Base-by-base conservation (phyloP, 64 coral and sea anemone genomes). In the Acropora yongei region DNA sequence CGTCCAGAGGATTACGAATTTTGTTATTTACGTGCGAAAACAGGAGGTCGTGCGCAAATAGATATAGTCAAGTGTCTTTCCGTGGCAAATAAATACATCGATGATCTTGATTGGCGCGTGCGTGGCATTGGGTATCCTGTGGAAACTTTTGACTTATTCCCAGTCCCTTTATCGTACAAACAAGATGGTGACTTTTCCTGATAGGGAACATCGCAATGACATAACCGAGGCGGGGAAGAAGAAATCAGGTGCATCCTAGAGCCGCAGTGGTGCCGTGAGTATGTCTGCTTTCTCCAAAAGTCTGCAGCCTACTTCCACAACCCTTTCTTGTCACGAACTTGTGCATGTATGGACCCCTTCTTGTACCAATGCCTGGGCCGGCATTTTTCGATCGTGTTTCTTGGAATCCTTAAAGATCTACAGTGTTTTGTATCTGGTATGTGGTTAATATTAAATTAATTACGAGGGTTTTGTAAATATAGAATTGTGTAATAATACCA, bases 341-440 rank as follows among this genome's bases (percentile, higher is more conserved):
- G 76, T 75, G 1, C 91, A 93, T 58, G 71, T 76, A 18, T 93
- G 91, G 91, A 93, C 83, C 43, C 74, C 91, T 42, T 93, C 91
- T 79, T 93, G 91, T n/a, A 14, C 86, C 4, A 14, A 6, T 12
- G 83, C 72, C 1, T 20, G 72, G 0, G 84, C 65, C 0, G 79
- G 20, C 3, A 57, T 93, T 5, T 93, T 93, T 46, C 46, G 60
- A 13, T 79, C 91, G 1, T 65, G 84, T 41, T 71, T 93, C 39
- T 47, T 71, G 48, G 84, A 86, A 79, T 93, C 83, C 12, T 57
- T 93, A 6, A 86, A 80, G 39, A 93, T 93, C 13, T 93, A 93
- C 60, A 74, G 82, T 6, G 74, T 86, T 19, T 60, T 93, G 47
- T 93, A 93, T 49, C 20, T 93, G 75, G 91, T 93, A 49, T 80